Conservation (phyloP, 2,113 vertebrate species). For the Camelus dromedarius region DNA sequence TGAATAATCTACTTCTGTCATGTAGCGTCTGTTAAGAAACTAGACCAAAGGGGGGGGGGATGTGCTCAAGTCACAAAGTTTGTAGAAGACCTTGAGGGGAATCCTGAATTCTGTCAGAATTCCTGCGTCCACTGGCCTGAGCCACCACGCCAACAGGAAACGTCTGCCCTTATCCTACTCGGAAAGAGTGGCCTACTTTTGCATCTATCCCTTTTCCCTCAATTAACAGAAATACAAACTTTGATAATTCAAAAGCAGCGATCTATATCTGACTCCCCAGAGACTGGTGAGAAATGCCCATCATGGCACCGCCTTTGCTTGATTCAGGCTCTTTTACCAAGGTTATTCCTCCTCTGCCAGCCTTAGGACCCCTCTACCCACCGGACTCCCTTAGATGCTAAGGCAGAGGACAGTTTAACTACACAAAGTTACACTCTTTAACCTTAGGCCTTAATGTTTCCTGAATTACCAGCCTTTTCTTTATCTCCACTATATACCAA, state of each 20-base stretch:
- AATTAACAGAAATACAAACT: conserved; percentile 27
- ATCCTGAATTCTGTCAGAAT: not conserved
- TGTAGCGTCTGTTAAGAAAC: conserved; percentile 94
- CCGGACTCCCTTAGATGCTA: not conserved
- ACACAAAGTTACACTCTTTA: not conserved
- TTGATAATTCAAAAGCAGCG: conserved; percentile 15
- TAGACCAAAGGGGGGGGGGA: conserved; percentile 85
- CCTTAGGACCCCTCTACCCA: not conserved
- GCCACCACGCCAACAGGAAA: not conserved
- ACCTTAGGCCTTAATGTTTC: not conserved
- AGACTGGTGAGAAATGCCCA: not conserved
- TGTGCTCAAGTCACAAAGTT: conserved; percentile 43
- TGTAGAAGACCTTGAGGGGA: not conserved
- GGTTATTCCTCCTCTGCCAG: not conserved
- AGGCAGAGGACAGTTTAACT: not conserved
- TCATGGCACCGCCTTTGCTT: not conserved
- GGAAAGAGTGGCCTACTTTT: not conserved
- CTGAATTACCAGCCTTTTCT: not conserved
- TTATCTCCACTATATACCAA: not conserved
- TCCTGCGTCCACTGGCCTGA: not conserved
- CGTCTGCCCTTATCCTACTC: not conserved
- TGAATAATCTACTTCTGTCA: conserved; percentile 85
- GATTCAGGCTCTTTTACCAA: not conserved
- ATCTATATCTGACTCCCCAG: not conserved
- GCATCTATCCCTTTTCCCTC: not conserved